Conservation (phyloP, 2,888 invertebrate species). For the Blomia tropicalis region DNA sequence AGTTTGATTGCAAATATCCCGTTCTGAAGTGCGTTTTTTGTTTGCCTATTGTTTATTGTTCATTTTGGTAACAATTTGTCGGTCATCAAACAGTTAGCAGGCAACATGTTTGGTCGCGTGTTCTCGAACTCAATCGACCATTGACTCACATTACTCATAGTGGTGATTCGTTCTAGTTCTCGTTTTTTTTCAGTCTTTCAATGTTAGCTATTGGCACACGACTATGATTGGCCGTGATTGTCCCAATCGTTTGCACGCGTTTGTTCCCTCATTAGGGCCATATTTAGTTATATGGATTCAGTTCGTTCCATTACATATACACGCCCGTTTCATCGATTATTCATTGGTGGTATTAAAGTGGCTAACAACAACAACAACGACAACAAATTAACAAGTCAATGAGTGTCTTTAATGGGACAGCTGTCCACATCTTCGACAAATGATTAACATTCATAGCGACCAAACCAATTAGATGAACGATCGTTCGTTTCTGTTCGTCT, state of each 20-base stretch:
- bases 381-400: constrained; percentile 13
- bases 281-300: background rate
- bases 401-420: background rate
- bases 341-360: background rate
- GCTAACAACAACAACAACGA: background rate
- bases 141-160: too few species aligned
- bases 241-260: background rate
- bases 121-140: too few species aligned
- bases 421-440: background rate
- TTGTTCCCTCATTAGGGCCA: background rate
- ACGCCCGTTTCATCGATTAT: background rate
- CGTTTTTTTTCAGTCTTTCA: too few species aligned
- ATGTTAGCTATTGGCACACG: constrained; percentile 10
- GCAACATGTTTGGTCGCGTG: too few species aligned
- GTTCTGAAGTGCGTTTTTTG: too few species aligned
- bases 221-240: background rate
- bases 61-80: too few species aligned
- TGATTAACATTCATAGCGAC: constrained; percentile 8
- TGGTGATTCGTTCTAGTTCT: too few species aligned
- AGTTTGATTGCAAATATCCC: too few species aligned
- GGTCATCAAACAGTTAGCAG: too few species aligned
- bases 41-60: too few species aligned
- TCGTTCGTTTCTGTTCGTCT: background rate
- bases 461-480: background rate
- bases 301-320: background rate